phyloP scores from a whole-genome alignment of 2,888 invertebrate species.

The Parelbella ahira region DNA sequence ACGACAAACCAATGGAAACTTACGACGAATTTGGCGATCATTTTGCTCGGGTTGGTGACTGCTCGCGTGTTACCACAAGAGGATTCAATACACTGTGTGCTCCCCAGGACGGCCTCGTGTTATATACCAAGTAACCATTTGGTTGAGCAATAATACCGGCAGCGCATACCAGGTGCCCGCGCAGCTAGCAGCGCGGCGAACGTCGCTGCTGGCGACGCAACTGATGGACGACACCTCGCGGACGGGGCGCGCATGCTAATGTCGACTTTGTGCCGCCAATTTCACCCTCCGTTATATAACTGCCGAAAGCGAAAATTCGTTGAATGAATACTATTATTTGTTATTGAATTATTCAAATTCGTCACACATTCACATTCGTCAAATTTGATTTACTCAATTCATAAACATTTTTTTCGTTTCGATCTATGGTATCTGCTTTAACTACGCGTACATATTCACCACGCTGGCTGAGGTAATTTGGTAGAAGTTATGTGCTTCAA shows the following conservation, averaged over 20 bases:
- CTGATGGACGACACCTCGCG: conserved; percentile 67
- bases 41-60: conserved; percentile 72
- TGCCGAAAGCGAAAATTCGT: conserved; percentile 43
- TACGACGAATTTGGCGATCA: conserved; percentile 78
- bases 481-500: no score
- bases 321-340: conserved; percentile 2
- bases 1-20: conserved; percentile 41
- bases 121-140: conserved; percentile 62
- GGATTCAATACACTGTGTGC: conserved; percentile 62
- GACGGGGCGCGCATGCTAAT: conserved; percentile 70
- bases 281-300: conserved; percentile 71
- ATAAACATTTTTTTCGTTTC: no score
- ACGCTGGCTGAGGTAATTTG: no score
- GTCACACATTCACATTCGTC: no score
- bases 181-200: conserved; percentile 58
- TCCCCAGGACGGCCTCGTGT: conserved; percentile 59
- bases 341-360: no score
- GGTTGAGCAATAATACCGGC: conserved; percentile 56
- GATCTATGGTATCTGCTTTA: no score
- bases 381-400: no score
- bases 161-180: conserved; percentile 51
- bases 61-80: conserved; percentile 58
- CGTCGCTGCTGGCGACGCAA: conserved; percentile 56
- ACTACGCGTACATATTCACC: no score
- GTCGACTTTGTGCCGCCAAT: conserved; percentile 62